Conservation (phyloP, 2,113 vertebrate genomes). For the Pao palembangensis region DNA sequence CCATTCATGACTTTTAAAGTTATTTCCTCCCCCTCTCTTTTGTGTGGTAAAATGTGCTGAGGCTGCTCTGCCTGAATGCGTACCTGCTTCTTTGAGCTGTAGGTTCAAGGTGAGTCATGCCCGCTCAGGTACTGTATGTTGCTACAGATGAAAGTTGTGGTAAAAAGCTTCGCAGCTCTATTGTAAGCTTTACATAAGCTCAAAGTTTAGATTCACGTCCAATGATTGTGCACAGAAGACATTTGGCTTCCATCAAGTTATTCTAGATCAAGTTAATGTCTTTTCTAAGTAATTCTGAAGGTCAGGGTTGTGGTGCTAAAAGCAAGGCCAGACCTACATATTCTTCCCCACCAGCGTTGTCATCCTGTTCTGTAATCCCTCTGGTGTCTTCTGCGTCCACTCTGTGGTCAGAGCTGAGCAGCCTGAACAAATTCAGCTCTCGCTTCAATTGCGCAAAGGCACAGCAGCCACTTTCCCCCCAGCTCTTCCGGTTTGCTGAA, state of each 20-base stretch:
- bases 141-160: background rate
- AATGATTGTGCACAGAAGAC: too few relatives aligned
- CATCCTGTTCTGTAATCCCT: constrained; percentile 9
- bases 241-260: background rate
- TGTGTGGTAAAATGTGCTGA: constrained; percentile 17
- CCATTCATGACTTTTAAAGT: too few relatives aligned
- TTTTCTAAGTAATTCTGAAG: background rate
- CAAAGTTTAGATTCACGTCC: background rate
- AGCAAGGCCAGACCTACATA: background rate
- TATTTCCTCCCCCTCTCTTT: background rate
- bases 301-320: background rate
- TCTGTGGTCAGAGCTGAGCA: constrained; percentile 21
- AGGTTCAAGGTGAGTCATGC: background rate
- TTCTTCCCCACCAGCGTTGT: background rate
- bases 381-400: background rate
- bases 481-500: constrained; percentile 22
- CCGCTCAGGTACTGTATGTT: background rate
- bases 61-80: background rate
- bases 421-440: constrained; percentile 9
- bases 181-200: background rate
- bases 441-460: constrained; percentile 13
- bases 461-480: constrained; percentile 7
- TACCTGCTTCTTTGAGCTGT: background rate
- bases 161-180: background rate
- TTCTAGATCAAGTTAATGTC: background rate